Evolutionary conservation across 2,113 vertebrate species (phyloP), one percentile per base, ranked within the genome.

Genomic region (Brachypodius melanocephalos): DNA sequence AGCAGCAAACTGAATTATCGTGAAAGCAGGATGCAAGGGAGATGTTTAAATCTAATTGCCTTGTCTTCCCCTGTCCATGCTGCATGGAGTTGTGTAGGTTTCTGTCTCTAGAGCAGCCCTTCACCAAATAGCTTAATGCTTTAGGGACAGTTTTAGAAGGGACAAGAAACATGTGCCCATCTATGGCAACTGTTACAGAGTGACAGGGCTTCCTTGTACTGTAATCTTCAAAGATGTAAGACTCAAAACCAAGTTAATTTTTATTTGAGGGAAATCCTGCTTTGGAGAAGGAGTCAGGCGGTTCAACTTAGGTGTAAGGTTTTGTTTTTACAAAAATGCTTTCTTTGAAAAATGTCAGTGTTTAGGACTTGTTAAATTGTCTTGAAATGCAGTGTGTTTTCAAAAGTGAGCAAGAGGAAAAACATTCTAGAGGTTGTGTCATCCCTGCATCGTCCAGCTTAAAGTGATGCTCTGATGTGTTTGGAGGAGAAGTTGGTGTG

Each of bases 331-430:
- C 31, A 43, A 36, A 6, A 63, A 10, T 24, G 24, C 8, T 78
- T 63, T 43, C 7, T 52, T 85, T 46, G 8, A n/a, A 90, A 88
- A 79, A 24, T 17, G 6, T n/a, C 24, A 34, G 11, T 5, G 3
- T 48, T 84, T 46, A 74, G 40, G 38, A 32, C 46, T 49, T 17
- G 14, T 32, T 71, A 28, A n/a, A 2, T 8, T 8, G 2, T 14
- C 21, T 61, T 28, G 54, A 29, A 89, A 38, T n/a, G 51, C 18
- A 25, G 0, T 2, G 6, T 0, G 0, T 52, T 58, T 57, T 62
- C 76, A 32, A 21, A 76, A 80, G 28, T 5, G 28, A 80, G 31
- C 3, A 8, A 24, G 78, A 72, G 51, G 22, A 90, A 29, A 6
- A 71, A 15, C 6, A 1, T 65, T 48, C 16, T 18, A 36, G 74